phyloP scores from a whole-genome alignment of 2,113 vertebrate genomes.

The Tupaia tana region DNA sequence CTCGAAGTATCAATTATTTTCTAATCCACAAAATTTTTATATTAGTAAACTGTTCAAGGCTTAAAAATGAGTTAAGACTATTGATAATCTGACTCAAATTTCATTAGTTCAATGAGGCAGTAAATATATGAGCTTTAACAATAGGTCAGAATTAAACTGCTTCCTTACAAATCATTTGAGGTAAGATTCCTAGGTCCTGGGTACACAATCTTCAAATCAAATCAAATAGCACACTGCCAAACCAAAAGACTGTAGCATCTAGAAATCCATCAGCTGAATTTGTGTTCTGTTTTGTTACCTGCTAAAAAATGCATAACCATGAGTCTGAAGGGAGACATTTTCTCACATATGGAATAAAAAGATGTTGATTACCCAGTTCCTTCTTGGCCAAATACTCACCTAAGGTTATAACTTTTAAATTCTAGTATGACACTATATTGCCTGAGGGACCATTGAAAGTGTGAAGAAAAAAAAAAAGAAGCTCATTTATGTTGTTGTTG shows the following conservation, averaged over 20 bases:
- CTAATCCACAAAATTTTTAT: neutral
- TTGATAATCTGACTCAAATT: neutral
- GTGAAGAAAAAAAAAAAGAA: neutral
- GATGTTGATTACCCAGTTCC: neutral
- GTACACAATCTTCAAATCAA: neutral
- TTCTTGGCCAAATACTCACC: constrained; percentile 10
- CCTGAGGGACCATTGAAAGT: neutral
- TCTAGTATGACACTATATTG: neutral
- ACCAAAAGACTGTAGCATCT: neutral
- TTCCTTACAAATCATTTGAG: neutral
- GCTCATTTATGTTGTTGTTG: neutral
- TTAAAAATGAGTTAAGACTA: neutral
- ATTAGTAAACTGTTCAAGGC: neutral
- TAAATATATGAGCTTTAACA: neutral
- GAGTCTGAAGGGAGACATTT: neutral
- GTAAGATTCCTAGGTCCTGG: neutral
- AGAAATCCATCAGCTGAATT: neutral
- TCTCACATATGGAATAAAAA: neutral
- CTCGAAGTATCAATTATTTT: neutral
- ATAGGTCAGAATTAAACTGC: neutral
- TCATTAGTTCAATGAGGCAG: neutral
- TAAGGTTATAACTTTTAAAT: constrained; percentile 39
- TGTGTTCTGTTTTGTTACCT: neutral
- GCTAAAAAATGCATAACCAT: neutral
- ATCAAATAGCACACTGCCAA: neutral